A percentile compares a stretch with the other conserved stretches of the same genome.
phyloP scores from a whole-genome alignment of 2,113 vertebrate species.

The Rhineura floridana region DNA sequence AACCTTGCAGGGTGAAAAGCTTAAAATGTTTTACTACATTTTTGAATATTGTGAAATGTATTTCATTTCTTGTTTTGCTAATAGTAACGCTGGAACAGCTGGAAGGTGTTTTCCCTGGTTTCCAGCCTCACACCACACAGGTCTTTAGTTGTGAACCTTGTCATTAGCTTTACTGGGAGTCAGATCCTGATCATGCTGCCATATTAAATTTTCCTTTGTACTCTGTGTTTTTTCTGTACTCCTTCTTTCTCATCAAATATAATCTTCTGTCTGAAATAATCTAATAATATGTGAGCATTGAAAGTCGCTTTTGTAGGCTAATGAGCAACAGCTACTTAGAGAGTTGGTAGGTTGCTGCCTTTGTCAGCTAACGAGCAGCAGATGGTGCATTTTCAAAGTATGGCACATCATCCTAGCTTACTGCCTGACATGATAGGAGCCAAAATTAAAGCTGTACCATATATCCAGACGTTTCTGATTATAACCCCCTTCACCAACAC shows the following conservation, averaged over 20 bases:
- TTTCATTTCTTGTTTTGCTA: constrained; percentile 1
- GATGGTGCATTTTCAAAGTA: constrained; percentile 63
- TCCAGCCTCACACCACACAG: not conserved
- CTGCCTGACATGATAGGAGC: constrained; percentile 58
- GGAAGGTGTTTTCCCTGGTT: not conserved
- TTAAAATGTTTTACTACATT: not conserved
- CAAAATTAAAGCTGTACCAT: constrained; percentile 45
- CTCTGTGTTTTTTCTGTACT: constrained; percentile 26
- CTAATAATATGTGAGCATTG: constrained; percentile 41
- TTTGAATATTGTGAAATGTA: not conserved
- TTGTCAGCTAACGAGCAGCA: constrained; percentile 66
- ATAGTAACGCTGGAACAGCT: not conserved
- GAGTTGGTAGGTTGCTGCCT: constrained; percentile 45
- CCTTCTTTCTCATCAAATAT: constrained; percentile 36
- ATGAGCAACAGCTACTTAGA: constrained; percentile 53
- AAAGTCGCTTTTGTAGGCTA: constrained; percentile 41
- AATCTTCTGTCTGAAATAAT: constrained; percentile 45
- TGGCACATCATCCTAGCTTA: constrained; percentile 42
- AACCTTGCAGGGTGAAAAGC: not conserved
- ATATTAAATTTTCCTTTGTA: constrained; percentile 50
- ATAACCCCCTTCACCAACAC: not conserved
- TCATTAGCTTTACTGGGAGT: not conserved
- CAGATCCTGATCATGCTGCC: not conserved
- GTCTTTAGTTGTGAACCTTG: constrained; percentile 9
- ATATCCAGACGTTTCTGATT: constrained; percentile 21